A percentile compares a stretch with the other conserved stretches of the same genome.
Evolutionary conservation across 2,888 invertebrate species (phyloP).

Genomic region (Coremacera marginata): DNA sequence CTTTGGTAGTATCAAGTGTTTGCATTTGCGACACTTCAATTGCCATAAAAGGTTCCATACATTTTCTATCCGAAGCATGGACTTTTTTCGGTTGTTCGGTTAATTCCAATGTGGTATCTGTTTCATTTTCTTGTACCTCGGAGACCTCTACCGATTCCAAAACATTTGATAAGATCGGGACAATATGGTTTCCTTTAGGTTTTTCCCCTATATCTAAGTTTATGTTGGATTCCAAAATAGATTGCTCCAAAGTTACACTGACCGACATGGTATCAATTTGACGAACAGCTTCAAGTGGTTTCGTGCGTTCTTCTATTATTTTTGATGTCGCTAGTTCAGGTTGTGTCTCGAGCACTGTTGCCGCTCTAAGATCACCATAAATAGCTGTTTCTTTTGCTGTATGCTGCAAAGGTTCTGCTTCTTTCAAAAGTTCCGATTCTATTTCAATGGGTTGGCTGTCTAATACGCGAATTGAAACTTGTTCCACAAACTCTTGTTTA

Average conservation of each 20-base stretch:
- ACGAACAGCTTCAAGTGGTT: conserved; percentile 63
- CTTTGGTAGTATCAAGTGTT: conserved; percentile 52
- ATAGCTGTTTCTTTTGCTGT: conserved; percentile 54
- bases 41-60: conserved; percentile 50
- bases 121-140: conserved; percentile 55
- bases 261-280: conserved; percentile 65
- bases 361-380: conserved; percentile 69
- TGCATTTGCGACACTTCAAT: conserved; percentile 52
- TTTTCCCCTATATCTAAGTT: conserved; percentile 32
- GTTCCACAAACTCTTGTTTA: conserved; percentile 62
- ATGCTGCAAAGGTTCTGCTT: conserved; percentile 61
- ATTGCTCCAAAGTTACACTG: conserved; percentile 51
- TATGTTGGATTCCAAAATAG: conserved; percentile 53
- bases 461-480: conserved; percentile 74
- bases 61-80: conserved; percentile 36
- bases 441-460: conserved; percentile 77
- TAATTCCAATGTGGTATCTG: conserved; percentile 45
- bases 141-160: conserved; percentile 54
- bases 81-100: conserved; percentile 24
- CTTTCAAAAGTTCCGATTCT: conserved; percentile 72
- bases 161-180: conserved; percentile 41
- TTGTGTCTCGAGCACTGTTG: conserved; percentile 64
- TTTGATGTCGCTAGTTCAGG: conserved; percentile 68
- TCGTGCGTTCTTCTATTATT: conserved; percentile 45
- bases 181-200: conserved; percentile 18